phyloP scores from a whole-genome alignment of 2,113 vertebrate species.

The Spilogale gracilis region DNA sequence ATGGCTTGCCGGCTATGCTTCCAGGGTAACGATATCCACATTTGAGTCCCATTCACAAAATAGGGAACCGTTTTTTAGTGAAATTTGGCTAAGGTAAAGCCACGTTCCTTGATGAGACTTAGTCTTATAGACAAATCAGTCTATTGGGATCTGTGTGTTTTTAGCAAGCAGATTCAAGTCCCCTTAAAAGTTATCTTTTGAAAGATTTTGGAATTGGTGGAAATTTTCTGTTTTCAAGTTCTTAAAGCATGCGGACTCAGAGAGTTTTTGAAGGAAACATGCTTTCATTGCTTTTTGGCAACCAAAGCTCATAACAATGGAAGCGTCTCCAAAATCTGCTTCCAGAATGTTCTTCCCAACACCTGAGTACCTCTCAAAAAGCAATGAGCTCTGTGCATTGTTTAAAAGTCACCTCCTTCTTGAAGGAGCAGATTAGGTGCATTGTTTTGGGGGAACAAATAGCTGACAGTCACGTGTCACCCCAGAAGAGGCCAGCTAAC shows the following conservation, averaged over 20 bases:
- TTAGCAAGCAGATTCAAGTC: neutral
- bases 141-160: neutral
- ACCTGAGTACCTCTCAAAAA: neutral
- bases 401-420: slow-evolving; percentile 43
- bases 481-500: neutral
- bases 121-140: neutral
- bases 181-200: neutral
- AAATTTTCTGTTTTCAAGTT: neutral
- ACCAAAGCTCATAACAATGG: neutral
- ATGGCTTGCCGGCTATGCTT: neutral
- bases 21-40: neutral
- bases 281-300: neutral
- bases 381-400: neutral
- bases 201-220: neutral
- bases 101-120: neutral
- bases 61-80: neutral
- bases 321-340: slow-evolving; percentile 34
- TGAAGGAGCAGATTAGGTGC: neutral
- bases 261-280: neutral
- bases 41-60: neutral
- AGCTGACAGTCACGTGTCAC: neutral
- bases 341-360: neutral
- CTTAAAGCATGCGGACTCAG: neutral
- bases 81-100: neutral
- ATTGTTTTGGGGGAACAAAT: neutral